Conservation (phyloP, 2,888 invertebrate species). For the Drosophila dives region DNA sequence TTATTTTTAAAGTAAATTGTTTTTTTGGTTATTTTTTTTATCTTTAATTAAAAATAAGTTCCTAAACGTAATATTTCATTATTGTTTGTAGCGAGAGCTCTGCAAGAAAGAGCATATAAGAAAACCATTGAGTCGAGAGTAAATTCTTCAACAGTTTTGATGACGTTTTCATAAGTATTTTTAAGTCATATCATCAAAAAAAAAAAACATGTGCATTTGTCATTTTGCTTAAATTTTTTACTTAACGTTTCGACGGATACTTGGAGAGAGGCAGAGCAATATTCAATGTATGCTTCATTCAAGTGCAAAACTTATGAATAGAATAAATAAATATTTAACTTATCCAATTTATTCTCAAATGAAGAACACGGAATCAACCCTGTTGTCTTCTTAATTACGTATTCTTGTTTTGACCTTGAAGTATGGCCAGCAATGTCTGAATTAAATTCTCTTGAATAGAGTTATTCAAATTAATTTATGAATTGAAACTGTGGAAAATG, state of each 20-base stretch:
- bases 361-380: background rate
- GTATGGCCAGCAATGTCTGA: background rate
- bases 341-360: background rate
- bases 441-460: background rate
- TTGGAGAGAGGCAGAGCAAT: background rate
- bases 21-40: background rate
- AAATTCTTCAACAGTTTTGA: background rate
- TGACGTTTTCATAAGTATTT: background rate
- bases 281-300: background rate
- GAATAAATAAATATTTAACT: too few relatives aligned
- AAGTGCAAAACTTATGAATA: background rate
- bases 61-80: background rate
- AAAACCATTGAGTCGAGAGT: background rate
- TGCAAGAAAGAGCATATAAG: background rate
- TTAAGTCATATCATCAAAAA: background rate
- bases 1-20: background rate
- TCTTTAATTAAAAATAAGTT: background rate
- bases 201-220: background rate
- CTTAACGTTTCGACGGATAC: background rate
- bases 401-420: background rate
- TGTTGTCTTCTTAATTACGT: background rate
- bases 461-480: background rate
- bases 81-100: background rate
- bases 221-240: background rate
- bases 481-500: background rate